phyloP scores from a whole-genome alignment of 2,113 vertebrate species.

The Tamias sibiricus region DNA sequence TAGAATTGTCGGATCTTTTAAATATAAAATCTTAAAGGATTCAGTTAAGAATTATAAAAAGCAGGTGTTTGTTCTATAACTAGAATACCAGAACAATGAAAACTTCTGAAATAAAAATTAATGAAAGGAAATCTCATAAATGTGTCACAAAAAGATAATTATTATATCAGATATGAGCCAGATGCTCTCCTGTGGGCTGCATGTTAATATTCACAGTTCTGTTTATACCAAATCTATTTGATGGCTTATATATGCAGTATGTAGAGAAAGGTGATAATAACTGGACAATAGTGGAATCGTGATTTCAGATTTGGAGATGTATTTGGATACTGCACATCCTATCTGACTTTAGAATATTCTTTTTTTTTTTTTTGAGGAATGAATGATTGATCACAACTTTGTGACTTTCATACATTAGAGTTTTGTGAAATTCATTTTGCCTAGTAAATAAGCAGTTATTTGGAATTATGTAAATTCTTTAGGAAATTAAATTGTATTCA shows the following conservation, averaged over 20 bases:
- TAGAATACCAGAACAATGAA: slow-evolving; percentile 80
- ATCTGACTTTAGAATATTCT: background rate
- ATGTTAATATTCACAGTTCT: slow-evolving; percentile 71
- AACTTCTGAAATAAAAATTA: slow-evolving; percentile 86
- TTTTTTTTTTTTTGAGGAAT: background rate
- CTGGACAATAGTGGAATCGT: background rate
- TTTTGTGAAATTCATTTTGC: background rate
- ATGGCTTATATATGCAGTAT: background rate
- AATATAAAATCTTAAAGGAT: slow-evolving; percentile 79
- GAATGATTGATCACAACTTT: background rate
- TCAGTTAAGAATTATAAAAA: slow-evolving; percentile 86
- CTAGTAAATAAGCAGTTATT: background rate
- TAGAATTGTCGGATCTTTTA: slow-evolving; percentile 80
- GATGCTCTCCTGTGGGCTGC: slow-evolving; percentile 80
- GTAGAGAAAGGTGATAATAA: background rate
- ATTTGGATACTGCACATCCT: background rate
- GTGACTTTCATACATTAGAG: background rate
- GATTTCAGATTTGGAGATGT: background rate
- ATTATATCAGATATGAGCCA: slow-evolving; percentile 83
- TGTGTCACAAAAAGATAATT: slow-evolving; percentile 85
- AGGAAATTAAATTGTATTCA: background rate
- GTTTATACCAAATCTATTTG: slow-evolving; percentile 60
- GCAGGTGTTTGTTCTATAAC: slow-evolving; percentile 87
- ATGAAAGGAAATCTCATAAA: slow-evolving; percentile 86
- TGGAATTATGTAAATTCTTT: background rate